Evolutionary conservation across 1,140 invertebrate genomes (phyloP).

Genomic region (Anoplophora glabripennis): DNA sequence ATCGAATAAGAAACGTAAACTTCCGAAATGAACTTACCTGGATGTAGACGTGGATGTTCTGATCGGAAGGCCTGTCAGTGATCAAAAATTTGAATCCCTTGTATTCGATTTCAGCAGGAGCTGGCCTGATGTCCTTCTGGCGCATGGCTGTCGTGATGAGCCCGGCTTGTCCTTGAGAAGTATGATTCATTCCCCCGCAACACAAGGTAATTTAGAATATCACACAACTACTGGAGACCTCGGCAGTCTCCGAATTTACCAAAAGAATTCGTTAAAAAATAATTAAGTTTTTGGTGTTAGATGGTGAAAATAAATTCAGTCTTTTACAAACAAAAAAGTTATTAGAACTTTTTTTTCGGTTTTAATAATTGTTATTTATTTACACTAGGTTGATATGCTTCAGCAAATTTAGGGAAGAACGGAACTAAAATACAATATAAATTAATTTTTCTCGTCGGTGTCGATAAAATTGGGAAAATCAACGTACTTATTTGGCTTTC

Average conservation of each 20-base stretch:
- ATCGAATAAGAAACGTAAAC: neutral
- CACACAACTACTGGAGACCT: neutral
- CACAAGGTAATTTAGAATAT: slow-evolving; percentile 5
- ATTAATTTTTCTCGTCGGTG: slow-evolving; percentile 12
- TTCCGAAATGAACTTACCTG: slow-evolving; percentile 57
- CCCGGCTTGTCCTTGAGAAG: slow-evolving; percentile 2
- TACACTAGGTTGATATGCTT: slow-evolving; percentile 33
- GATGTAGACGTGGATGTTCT: slow-evolving; percentile 75
- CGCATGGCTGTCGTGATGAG: slow-evolving; percentile 60
- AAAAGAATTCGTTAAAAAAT: too few species aligned
- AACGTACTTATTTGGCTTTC: slow-evolving; percentile 37
- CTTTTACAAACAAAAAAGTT: slow-evolving; percentile 10
- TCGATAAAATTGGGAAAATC: slow-evolving; percentile 13
- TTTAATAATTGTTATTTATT: slow-evolving; percentile 13
- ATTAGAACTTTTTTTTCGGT: slow-evolving; percentile 3
- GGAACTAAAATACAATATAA: slow-evolving; percentile 14
- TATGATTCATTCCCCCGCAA: slow-evolving; percentile 6
- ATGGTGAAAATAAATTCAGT: neutral
- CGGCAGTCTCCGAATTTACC: neutral
- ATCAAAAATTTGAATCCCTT: slow-evolving; percentile 87
- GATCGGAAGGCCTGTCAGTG: slow-evolving; percentile 82
- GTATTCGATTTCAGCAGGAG: slow-evolving; percentile 78
- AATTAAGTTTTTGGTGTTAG: too few species aligned
- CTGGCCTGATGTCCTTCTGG: slow-evolving; percentile 83
- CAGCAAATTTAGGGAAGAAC: slow-evolving; percentile 26